phyloP scores from a whole-genome alignment of 2,113 vertebrate genomes.

The Hemicordylus capensis region DNA sequence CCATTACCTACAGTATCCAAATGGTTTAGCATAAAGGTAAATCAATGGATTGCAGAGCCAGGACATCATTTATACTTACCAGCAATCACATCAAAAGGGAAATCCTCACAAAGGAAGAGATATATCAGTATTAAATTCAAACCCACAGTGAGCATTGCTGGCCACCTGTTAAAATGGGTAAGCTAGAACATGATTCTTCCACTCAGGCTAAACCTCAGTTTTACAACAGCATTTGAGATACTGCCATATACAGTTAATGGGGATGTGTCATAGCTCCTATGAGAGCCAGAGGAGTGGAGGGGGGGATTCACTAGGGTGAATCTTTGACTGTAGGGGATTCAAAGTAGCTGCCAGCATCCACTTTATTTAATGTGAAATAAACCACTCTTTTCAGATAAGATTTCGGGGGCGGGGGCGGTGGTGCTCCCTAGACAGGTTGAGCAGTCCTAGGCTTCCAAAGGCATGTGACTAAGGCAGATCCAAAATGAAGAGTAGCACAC shows the following conservation, averaged over 20 bases:
- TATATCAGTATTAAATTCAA: neutral
- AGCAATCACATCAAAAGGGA: neutral
- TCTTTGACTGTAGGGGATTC: too few species aligned
- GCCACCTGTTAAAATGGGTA: neutral
- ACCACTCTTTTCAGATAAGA: too few species aligned
- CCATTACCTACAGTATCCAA: neutral
- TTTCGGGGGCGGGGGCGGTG: too few species aligned
- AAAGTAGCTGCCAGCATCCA: too few species aligned
- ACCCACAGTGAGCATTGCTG: neutral
- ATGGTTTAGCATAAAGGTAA: neutral
- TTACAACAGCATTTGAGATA: neutral
- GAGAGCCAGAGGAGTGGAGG: too few species aligned
- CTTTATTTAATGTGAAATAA: too few species aligned
- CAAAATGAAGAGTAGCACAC: too few species aligned
- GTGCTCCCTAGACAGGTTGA: too few species aligned
- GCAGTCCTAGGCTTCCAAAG: too few species aligned
- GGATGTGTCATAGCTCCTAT: too few species aligned
- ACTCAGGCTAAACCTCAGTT: neutral
- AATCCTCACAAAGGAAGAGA: neutral
- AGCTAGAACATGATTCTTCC: neutral
- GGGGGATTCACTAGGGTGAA: too few species aligned
- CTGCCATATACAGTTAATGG: neutral
- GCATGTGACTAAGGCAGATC: too few species aligned
- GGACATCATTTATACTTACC: neutral
- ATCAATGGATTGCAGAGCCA: neutral